Evolutionary conservation across 2,113 vertebrate genomes (phyloP).

Genomic region (Micronycteris hirsuta): DNA sequence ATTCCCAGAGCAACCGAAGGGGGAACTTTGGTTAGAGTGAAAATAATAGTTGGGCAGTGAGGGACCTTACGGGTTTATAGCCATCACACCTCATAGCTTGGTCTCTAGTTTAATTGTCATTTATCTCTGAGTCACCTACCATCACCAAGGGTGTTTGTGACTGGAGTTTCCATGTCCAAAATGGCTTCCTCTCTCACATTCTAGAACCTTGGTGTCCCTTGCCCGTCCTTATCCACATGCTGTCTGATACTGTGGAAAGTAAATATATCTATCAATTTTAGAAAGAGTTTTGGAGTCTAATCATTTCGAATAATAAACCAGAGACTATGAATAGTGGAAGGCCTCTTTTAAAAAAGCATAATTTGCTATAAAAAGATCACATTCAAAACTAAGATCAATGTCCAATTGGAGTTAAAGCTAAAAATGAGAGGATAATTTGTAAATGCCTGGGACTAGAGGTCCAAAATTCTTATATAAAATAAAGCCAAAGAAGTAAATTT

Average conservation of each 20-base stretch:
- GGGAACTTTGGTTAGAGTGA: not conserved
- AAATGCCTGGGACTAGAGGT: rapidly evolving
- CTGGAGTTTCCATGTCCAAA: not conserved
- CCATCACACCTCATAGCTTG: not conserved
- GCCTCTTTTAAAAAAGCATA: not conserved
- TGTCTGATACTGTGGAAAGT: not conserved
- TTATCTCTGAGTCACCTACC: not conserved
- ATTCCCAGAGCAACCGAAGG: not conserved
- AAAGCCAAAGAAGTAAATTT: not conserved
- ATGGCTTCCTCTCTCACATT: not conserved
- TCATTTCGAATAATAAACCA: not conserved
- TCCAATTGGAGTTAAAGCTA: not conserved
- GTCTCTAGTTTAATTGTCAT: not conserved
- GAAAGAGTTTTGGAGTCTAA: not conserved
- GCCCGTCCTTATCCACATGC: not conserved
- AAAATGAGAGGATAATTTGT: not conserved
- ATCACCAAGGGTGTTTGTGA: not conserved
- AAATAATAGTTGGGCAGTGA: not conserved
- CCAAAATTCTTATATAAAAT: no score
- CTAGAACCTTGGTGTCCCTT: not conserved
- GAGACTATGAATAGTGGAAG: not conserved
- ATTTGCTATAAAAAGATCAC: not conserved
- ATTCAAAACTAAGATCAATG: not conserved
- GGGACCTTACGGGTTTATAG: not conserved
- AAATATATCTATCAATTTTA: not conserved